These are phyloP conservation scores for Cygnus olor DNA, from an alignment of 2,797 vertebrate genomes.

Conservation along the genomic window DNA sequence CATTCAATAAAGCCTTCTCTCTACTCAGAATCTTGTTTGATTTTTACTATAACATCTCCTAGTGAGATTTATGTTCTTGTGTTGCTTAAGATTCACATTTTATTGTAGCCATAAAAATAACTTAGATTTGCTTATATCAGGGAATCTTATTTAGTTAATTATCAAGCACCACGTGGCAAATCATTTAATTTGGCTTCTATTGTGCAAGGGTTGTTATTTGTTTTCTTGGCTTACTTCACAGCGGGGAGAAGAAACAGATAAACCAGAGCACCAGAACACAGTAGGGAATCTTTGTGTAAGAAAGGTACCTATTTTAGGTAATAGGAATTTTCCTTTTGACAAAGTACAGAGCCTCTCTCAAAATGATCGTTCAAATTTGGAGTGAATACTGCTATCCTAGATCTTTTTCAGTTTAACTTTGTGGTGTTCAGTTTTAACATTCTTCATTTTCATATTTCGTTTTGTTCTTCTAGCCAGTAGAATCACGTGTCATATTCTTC, in stretches of 20 bases:
- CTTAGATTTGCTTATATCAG: conserved; percentile 73
- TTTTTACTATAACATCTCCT: conserved; percentile 64
- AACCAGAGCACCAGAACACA: not conserved
- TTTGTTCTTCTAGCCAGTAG: not conserved
- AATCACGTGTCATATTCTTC: not conserved
- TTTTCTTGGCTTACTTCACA: conserved; percentile 27
- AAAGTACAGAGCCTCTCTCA: not conserved
- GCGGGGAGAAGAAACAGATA: not conserved
- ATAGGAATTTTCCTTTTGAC: not conserved
- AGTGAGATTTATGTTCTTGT: conserved; percentile 79
- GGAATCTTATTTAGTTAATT: conserved; percentile 79
- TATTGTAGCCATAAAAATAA: conserved; percentile 77
- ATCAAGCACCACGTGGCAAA: conserved; percentile 68
- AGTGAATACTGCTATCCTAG: not conserved
- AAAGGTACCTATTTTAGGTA: not conserved
- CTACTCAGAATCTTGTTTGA: conserved; percentile 56
- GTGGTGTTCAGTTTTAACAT: not conserved
- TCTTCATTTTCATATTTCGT: not conserved
- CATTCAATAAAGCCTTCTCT: conserved; percentile 69
- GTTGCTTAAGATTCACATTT: conserved; percentile 82
- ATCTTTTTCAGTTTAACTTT: not conserved
- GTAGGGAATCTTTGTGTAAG: not conserved
- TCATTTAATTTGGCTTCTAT: conserved; percentile 62
- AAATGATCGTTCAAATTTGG: not conserved
- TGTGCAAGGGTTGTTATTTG: conserved; percentile 50